Evolutionary conservation across 1,140 invertebrate species (phyloP).

Genomic region (Cydia fagiglandana): DNA sequence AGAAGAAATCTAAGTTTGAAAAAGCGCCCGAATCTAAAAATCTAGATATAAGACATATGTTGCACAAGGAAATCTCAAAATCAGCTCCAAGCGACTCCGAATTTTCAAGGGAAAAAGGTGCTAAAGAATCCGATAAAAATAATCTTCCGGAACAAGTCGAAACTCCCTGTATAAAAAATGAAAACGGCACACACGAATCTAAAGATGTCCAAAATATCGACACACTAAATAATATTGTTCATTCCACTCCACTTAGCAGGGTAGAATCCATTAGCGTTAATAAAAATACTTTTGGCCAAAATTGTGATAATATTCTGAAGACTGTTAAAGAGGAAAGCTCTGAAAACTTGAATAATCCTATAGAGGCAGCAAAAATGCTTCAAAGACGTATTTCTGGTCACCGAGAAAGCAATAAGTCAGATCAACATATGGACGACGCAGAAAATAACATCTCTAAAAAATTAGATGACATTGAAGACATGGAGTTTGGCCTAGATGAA

Average conservation of each 20-base stretch:
- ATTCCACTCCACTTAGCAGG: not conserved
- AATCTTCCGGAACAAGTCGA: not conserved
- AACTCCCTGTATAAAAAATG: not conserved
- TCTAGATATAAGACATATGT: not conserved
- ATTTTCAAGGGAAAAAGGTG: not conserved
- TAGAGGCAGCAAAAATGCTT: not conserved
- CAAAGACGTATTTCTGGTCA: not conserved
- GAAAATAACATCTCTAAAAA: not conserved
- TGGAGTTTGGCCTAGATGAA: not conserved
- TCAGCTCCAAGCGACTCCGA: not conserved
- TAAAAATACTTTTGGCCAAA: not conserved
- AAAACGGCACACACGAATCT: not conserved
- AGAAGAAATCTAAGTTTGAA: slow-evolving; percentile 53
- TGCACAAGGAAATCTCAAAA: slow-evolving; percentile 38
- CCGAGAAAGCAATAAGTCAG: no score
- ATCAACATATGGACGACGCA: not conserved
- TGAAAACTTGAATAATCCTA: not conserved
- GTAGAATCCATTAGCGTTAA: not conserved
- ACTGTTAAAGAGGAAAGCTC: not conserved
- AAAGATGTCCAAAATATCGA: not conserved
- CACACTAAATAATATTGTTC: not conserved
- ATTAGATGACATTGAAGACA: not conserved
- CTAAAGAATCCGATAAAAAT: not conserved
- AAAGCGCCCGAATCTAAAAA: slow-evolving; percentile 41
- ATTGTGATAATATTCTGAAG: not conserved